Evolutionary conservation across 2,113 vertebrate species (phyloP), one percentile per base, ranked within the genome.

Genomic region (Pampusana beccarii): DNA sequence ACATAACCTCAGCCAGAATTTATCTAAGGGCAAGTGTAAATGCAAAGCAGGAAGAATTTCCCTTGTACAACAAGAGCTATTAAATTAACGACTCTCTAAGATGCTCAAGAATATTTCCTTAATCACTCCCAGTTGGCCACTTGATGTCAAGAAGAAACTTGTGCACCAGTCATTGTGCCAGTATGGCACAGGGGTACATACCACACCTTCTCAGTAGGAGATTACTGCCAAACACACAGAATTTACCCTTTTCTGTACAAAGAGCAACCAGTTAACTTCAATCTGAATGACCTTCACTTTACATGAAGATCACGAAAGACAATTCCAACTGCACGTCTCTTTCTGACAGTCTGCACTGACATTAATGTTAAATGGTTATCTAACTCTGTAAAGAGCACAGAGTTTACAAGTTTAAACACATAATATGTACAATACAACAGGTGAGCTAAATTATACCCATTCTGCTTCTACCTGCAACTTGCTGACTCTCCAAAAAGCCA

Each of bases 1-100:
- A 86, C 17, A 8, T 87, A 96, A 91, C 77, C 80, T 90, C 50
- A 54, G 54, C 31, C 61, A 92, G 80, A 95, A 93, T 91, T 93
- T 84, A 91, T 71, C 65, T 91, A 51, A 78, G 42, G 89, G 66
- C 70, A 92, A 83, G 48, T 26, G 13, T 61, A 93, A 93, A 75
- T 69, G 50, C 83, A 89, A 89, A 91, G 77, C 9, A 85, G 54
- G 80, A 65, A 84, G 83, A 71, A 51, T 13, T 75, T 85, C 86
- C 61, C 73, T 77, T 92, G 92, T 93, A 92, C 80, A 72, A 89
- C 73, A 81, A 75, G 42, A 93, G 13, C 85, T 46, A 38, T 70
- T 70, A 87, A 88, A 82, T 70, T 85, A 92, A 86, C 0, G 1
- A 61, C 81, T 82, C 54, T 81, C 57, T 56, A 66, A 72, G n/a